A percentile compares a stretch with the other conserved stretches of the same genome.
Evolutionary conservation across 2,113 vertebrate species (phyloP).

Genomic region (Phalacrocorax pelagicus): DNA sequence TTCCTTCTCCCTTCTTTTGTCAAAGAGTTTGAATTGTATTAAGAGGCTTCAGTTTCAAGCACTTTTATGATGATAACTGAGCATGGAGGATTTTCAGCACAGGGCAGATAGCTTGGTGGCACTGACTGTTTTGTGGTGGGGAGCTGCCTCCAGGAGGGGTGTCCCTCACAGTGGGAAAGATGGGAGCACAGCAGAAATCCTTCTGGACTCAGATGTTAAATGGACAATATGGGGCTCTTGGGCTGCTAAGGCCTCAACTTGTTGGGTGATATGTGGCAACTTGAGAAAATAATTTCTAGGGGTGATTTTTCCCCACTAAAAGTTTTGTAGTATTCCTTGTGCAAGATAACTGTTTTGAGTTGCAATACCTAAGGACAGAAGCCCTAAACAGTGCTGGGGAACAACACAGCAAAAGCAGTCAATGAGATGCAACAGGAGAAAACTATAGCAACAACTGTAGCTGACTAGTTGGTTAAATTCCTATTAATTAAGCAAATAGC

Average conservation of each 20-base stretch:
- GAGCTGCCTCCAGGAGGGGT: not conserved
- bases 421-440: not conserved
- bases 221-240: accelerated
- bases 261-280: not conserved
- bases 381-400: not conserved
- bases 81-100: not conserved
- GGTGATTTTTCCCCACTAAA: not conserved
- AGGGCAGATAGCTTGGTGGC: not conserved
- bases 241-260: not conserved
- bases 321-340: not conserved
- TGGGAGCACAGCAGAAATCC: not conserved
- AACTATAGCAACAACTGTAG: not conserved
- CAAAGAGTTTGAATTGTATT: not conserved
- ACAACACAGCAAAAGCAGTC: not conserved
- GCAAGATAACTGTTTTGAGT: not conserved
- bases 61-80: not conserved
- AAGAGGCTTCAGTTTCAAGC: not conserved
- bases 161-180: not conserved
- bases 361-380: not conserved
- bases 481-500: not conserved
- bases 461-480: not conserved
- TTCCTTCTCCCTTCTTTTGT: not conserved
- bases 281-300: not conserved
- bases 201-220: not conserved
- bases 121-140: not conserved